Evolutionary conservation across 2,113 vertebrate species (phyloP).

Genomic region (Copsychus sechellarum): DNA sequence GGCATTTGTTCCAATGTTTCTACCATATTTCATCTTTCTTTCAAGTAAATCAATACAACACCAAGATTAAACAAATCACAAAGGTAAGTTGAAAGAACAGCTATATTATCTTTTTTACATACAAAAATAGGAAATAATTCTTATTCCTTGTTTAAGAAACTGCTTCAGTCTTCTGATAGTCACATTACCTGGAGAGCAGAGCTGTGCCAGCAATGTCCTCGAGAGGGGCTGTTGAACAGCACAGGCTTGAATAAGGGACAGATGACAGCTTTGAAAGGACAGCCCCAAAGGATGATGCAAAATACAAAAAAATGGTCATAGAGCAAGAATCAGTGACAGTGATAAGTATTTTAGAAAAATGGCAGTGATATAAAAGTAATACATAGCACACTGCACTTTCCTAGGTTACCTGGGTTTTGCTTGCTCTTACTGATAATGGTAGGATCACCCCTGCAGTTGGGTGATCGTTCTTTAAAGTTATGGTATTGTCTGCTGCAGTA

Average conservation of each 20-base stretch:
- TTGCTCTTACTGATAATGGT: background rate
- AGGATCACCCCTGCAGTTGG: background rate
- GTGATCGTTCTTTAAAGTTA: background rate
- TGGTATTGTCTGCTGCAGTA: rapidly evolving
- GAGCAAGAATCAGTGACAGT: background rate
- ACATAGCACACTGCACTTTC: background rate
- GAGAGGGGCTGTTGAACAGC: background rate
- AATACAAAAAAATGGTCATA: background rate
- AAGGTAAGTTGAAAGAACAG: background rate
- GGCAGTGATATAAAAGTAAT: background rate
- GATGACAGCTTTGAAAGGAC: background rate
- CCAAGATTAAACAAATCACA: background rate
- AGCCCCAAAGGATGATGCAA: background rate
- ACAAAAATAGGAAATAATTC: background rate
- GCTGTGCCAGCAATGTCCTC: background rate
- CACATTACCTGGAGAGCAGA: background rate
- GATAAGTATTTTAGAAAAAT: background rate
- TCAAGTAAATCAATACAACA: background rate
- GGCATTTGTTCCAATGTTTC: background rate
- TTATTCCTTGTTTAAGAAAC: background rate
- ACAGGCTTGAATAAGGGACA: background rate
- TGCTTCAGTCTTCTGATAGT: background rate
- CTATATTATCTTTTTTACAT: background rate
- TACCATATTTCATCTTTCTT: background rate
- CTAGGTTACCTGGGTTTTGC: background rate